A percentile compares a stretch with the other conserved stretches of the same genome.
Conservation (phyloP, 2,797 vertebrate genomes). For the Phoxinus dragarum region DNA sequence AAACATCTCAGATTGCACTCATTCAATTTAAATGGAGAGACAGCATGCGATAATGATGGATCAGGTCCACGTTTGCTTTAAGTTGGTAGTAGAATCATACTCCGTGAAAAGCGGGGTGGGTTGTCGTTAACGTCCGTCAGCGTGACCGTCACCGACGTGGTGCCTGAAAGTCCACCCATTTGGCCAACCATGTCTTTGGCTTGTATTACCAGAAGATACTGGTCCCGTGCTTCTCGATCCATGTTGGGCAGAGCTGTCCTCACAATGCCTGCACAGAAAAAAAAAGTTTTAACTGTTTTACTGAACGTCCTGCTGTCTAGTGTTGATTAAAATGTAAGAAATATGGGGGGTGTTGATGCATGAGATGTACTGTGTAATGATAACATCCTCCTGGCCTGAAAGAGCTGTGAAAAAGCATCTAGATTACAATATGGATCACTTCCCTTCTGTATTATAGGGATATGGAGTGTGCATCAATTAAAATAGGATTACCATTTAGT, state of each 20-base stretch:
- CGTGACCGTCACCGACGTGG: conserved; percentile 87
- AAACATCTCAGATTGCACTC: conserved; percentile 1
- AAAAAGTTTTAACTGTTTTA: background rate
- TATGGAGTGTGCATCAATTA: conserved; percentile 53
- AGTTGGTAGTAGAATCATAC: conserved; percentile 70
- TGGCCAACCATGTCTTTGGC: conserved; percentile 96
- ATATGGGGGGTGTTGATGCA: conserved; percentile 12
- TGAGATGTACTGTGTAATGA: conserved; percentile 7
- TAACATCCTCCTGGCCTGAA: conserved; percentile 25
- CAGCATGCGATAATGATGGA: conserved; percentile 32
- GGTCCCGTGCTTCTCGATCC: conserved; percentile 90
- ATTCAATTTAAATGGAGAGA: background rate
- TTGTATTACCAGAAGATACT: conserved; percentile 89
- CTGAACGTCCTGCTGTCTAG: background rate
- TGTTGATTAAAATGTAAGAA: conserved; percentile 19
- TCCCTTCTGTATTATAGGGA: conserved; percentile 23
- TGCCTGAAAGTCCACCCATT: conserved; percentile 91
- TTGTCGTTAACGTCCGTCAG: conserved; percentile 93
- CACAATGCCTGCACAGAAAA: conserved; percentile 82
- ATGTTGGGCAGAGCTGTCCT: conserved; percentile 90
- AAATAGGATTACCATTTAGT: conserved; percentile 57
- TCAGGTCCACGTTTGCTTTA: background rate
- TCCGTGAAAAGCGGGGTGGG: conserved; percentile 86
- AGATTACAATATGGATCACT: conserved; percentile 41
- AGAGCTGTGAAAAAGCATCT: conserved; percentile 6